Conservation (phyloP, 2,113 vertebrate species). For the Ctenodactylus gundi region DNA sequence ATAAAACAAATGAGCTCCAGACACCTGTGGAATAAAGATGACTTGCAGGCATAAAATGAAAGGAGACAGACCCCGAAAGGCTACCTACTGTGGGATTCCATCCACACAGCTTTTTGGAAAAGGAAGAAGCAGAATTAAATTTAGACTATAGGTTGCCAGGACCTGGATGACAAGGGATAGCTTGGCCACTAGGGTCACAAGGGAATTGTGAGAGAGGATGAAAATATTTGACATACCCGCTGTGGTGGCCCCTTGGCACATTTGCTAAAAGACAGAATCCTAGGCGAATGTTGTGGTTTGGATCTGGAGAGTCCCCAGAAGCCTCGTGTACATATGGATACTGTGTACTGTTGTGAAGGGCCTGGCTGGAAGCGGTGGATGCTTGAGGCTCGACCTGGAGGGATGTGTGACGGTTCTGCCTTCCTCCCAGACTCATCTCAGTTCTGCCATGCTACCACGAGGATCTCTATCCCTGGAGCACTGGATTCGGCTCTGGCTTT, state of each 20-base stretch:
- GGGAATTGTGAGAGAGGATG: not conserved
- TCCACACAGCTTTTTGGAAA: not conserved
- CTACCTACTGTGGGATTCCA: not conserved
- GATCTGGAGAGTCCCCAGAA: no score
- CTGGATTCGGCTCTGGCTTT: no score
- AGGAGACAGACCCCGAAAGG: not conserved
- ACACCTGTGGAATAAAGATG: not conserved
- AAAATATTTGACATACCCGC: not conserved
- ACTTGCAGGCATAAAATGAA: not conserved
- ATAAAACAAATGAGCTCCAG: not conserved
- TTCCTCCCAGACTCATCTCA: no score
- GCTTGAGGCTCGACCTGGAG: no score
- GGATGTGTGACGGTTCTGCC: no score
- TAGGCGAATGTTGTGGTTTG: no score
- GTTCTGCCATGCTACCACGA: no score
- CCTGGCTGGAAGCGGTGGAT: no score
- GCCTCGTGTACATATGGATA: no score
- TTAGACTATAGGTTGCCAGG: not conserved
- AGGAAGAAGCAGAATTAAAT: not conserved
- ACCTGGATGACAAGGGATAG: not conserved
- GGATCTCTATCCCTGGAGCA: no score
- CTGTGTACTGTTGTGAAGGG: no score
- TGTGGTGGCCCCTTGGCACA: accelerated
- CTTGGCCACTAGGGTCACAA: not conserved
- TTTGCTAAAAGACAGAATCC: not conserved